Conservation (phyloP, 2,797 vertebrate genomes). For the Myotis daubentonii region DNA sequence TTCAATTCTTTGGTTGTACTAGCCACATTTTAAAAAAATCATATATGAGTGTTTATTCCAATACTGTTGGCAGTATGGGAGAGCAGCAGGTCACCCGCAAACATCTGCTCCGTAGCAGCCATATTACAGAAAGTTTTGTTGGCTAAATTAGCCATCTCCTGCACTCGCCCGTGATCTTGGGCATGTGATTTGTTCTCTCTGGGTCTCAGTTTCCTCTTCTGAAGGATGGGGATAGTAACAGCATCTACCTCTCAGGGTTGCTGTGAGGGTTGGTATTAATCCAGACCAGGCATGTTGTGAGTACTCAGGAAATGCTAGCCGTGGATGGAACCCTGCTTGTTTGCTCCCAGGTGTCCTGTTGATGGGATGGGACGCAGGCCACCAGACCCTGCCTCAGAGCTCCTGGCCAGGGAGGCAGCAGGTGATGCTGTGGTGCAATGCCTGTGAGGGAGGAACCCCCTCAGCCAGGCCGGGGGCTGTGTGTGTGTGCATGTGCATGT, state of each 20-base stretch:
- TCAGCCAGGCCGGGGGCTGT: background rate
- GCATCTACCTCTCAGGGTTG: background rate
- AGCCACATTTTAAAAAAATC: background rate
- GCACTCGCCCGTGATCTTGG: background rate
- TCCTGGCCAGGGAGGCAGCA: background rate
- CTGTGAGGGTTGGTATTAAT: background rate
- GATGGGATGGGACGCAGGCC: background rate
- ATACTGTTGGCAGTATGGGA: too few relatives aligned
- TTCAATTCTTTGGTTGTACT: background rate
- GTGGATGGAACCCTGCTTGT: background rate
- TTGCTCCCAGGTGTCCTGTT: background rate
- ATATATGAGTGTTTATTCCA: too few relatives aligned
- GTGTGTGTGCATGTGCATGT: too few relatives aligned
- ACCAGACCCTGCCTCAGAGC: background rate
- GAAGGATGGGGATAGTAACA: background rate
- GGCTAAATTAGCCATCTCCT: background rate
- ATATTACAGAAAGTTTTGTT: background rate
- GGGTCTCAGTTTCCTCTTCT: background rate
- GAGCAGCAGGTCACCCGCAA: too few relatives aligned
- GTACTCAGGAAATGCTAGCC: background rate
- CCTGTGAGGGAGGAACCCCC: background rate
- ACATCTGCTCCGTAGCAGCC: background rate
- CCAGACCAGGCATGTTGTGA: background rate
- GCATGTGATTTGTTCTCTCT: background rate
- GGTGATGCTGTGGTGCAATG: accelerated